phyloP scores from a whole-genome alignment of 1,140 invertebrate species.

The Drosophila punjabiensis region DNA sequence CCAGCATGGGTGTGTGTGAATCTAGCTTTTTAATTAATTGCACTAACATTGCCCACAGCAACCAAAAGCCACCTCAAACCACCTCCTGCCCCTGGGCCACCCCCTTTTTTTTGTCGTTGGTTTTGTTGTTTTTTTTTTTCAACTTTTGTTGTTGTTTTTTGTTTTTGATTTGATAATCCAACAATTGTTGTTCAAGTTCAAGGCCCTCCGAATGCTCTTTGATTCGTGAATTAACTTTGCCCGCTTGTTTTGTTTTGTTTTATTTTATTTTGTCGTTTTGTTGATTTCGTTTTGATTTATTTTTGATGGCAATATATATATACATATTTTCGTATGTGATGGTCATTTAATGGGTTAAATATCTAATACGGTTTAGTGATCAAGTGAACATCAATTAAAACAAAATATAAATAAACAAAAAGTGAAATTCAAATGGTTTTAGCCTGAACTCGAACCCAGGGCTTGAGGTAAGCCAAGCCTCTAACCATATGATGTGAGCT shows the following conservation, averaged over 20 bases:
- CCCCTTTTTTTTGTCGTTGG: conserved; percentile 19
- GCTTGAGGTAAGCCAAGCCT: too few species aligned
- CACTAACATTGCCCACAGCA: conserved; percentile 64
- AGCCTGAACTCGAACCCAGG: too few species aligned
- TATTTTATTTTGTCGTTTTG: conserved; percentile 8
- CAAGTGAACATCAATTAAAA: neutral
- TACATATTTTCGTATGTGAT: too few species aligned
- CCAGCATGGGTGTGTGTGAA: conserved; percentile 37
- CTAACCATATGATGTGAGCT: too few species aligned
- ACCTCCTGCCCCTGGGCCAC: conserved; percentile 15
- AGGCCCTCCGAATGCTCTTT: conserved; percentile 55
- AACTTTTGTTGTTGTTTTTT: conserved; percentile 22
- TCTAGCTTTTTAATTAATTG: conserved; percentile 79
- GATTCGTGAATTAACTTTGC: conserved; percentile 44
- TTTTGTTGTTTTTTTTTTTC: conserved; percentile 19
- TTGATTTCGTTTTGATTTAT: conserved; percentile 30
- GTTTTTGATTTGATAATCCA: conserved; percentile 66
- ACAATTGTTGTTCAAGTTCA: conserved; percentile 76
- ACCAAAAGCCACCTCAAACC: conserved; percentile 13
- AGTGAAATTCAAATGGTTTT: too few species aligned
- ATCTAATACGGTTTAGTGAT: neutral
- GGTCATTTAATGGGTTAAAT: neutral
- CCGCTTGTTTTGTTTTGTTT: conserved; percentile 15
- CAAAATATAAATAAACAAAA: too few species aligned
- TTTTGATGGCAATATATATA: neutral